phyloP scores from a whole-genome alignment of 2,888 invertebrate species.

The Agrenia bidenticulata region DNA sequence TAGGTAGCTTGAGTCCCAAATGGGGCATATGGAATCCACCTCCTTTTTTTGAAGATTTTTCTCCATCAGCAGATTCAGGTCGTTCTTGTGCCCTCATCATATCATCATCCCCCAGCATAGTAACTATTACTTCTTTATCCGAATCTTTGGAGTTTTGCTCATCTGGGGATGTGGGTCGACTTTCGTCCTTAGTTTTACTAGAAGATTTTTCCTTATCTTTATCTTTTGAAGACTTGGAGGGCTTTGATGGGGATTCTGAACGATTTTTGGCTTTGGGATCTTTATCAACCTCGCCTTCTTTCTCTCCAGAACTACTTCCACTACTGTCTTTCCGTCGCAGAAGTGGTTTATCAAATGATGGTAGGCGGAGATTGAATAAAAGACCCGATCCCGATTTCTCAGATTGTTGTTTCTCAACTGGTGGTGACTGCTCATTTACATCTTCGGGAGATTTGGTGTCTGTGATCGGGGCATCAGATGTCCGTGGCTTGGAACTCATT shows the following conservation, averaged over 20 bases:
- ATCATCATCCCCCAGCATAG: slow-evolving; percentile 24
- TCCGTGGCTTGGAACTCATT: slow-evolving; percentile 21
- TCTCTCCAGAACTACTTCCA: slow-evolving; percentile 29
- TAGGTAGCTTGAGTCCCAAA: slow-evolving; percentile 42
- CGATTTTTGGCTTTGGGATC: slow-evolving; percentile 23
- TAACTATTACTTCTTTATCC: neutral
- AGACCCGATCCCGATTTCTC: slow-evolving; percentile 37
- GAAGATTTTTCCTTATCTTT: slow-evolving; percentile 29
- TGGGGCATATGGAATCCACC: slow-evolving; percentile 44
- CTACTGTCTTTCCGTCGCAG: slow-evolving; percentile 34
- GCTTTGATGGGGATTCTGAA: slow-evolving; percentile 13
- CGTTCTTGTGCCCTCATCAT: slow-evolving; percentile 24
- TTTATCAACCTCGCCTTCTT: slow-evolving; percentile 16
- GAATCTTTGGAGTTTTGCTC: slow-evolving; percentile 18
- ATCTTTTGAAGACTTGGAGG: slow-evolving; percentile 20
- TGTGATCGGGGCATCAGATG: neutral
- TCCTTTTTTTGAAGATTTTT: slow-evolving; percentile 27
- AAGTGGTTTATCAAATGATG: slow-evolving; percentile 35
- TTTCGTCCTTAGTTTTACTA: slow-evolving; percentile 23
- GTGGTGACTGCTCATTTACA: neutral
- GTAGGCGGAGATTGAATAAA: slow-evolving; percentile 35
- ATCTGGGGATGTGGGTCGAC: slow-evolving; percentile 31
- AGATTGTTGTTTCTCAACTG: slow-evolving; percentile 16
- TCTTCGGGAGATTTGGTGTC: slow-evolving; percentile 3
- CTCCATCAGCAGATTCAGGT: slow-evolving; percentile 24